phyloP scores from a whole-genome alignment of 1,140 invertebrate genomes.

The Steinernema feltiae region DNA sequence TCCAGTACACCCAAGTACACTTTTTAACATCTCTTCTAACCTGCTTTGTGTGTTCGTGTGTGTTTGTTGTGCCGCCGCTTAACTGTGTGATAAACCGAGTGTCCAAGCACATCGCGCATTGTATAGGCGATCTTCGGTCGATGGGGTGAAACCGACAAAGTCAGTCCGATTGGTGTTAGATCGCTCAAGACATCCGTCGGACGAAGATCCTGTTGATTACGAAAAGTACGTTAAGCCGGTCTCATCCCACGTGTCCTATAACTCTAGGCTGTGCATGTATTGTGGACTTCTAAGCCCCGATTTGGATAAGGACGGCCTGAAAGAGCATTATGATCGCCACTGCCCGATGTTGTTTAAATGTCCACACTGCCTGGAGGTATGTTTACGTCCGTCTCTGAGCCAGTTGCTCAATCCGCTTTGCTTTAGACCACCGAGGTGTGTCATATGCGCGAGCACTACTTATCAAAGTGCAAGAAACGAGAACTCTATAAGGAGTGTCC shows the following conservation, averaged over 20 bases:
- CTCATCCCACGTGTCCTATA: background rate
- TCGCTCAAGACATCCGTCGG: background rate
- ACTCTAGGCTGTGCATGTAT: background rate
- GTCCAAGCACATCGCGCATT: no score
- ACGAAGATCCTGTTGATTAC: background rate
- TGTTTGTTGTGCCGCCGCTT: background rate
- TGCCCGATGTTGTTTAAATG: background rate
- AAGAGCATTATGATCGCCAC: background rate
- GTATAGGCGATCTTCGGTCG: background rate
- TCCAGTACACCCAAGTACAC: background rate
- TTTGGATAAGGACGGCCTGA: background rate
- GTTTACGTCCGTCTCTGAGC: background rate
- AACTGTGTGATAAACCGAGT: background rate
- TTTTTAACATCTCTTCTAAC: background rate
- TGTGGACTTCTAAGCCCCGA: background rate
- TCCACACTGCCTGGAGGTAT: conserved; percentile 6
- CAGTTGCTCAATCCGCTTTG: background rate
- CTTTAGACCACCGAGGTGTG: background rate
- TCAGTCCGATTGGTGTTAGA: background rate
- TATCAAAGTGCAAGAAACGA: background rate
- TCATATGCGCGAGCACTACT: background rate
- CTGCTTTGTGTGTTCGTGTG: background rate
- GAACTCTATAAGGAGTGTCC: background rate
- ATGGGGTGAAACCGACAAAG: background rate
- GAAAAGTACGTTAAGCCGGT: background rate